Percentiles rank a stretch among this genome's conserved stretches.
These are phyloP conservation scores for Tyria jacobaeae DNA, from an alignment of 2,888 invertebrate species.

Conservation along the genomic window DNA sequence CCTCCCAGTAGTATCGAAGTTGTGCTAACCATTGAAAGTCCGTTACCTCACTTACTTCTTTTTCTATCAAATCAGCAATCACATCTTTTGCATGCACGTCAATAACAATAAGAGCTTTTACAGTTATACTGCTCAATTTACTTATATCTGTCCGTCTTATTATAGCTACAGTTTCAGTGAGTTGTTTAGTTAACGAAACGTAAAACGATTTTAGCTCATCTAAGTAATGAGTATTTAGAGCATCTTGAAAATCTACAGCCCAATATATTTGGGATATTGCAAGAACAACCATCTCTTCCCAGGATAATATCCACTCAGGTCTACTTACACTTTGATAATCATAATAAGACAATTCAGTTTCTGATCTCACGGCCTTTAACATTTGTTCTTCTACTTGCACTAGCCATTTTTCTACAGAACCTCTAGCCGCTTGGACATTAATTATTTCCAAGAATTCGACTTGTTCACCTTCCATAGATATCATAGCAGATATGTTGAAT, in stretches of 20 bases:
- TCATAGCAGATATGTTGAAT: conserved; percentile 91
- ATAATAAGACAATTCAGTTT: conserved; percentile 88
- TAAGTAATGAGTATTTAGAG: conserved; percentile 86
- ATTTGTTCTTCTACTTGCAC: conserved; percentile 94
- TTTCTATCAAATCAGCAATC: conserved; percentile 88
- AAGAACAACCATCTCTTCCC: conserved; percentile 94
- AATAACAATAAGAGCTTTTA: conserved; percentile 93
- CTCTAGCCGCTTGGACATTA: conserved; percentile 90
- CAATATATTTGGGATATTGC: conserved; percentile 94
- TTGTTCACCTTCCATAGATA: conserved; percentile 92
- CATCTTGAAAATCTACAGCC: conserved; percentile 92
- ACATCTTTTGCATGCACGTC: conserved; percentile 96
- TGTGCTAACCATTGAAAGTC: conserved; percentile 96
- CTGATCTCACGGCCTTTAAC: conserved; percentile 90
- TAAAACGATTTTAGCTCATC: conserved; percentile 86
- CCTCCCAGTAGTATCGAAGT: conserved; percentile 93
- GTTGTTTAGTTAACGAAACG: conserved; percentile 85
- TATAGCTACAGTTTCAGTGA: conserved; percentile 91
- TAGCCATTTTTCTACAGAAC: conserved; percentile 95
- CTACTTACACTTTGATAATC: conserved; percentile 87
- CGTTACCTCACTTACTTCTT: conserved; percentile 88
- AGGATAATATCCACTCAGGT: conserved; percentile 90
- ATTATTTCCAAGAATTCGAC: conserved; percentile 88
- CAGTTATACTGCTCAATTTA: conserved; percentile 90
- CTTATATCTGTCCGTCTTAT: conserved; percentile 90